These are phyloP conservation scores for Vombatus ursinus DNA, from an alignment of 2,113 vertebrate species.

Conservation along the genomic window DNA sequence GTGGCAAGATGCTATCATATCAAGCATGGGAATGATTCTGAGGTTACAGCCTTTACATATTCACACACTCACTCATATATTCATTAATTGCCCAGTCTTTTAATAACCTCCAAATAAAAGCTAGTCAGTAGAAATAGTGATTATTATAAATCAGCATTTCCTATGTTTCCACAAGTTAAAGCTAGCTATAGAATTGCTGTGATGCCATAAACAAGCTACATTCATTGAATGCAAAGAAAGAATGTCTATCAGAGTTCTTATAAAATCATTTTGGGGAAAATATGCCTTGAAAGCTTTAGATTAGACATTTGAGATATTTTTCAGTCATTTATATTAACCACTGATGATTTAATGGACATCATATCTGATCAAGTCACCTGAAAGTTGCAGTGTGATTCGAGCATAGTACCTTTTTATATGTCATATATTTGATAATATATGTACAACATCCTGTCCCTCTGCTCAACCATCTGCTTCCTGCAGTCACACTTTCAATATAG, in stretches of 20 bases:
- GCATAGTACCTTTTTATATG: slow-evolving; percentile 61
- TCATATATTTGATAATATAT: slow-evolving; percentile 56
- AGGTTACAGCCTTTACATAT: accelerated
- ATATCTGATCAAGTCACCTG: slow-evolving; percentile 55
- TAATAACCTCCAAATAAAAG: slow-evolving; percentile 48
- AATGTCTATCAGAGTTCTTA: slow-evolving; percentile 41
- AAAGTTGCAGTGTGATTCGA: slow-evolving; percentile 54
- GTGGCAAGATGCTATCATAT: slow-evolving; percentile 77
- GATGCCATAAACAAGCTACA: neutral
- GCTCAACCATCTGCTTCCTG: slow-evolving; percentile 55
- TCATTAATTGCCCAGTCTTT: slow-evolving; percentile 25
- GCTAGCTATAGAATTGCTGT: slow-evolving; percentile 18
- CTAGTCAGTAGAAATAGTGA: slow-evolving; percentile 60
- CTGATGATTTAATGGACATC: slow-evolving; percentile 36
- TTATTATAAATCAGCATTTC: slow-evolving; percentile 58
- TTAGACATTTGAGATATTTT: slow-evolving; percentile 38
- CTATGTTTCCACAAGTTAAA: slow-evolving; percentile 54
- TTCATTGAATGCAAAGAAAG: slow-evolving; percentile 27
- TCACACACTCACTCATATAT: neutral
- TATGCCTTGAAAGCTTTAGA: slow-evolving; percentile 48
- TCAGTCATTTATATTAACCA: neutral
- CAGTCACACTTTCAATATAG: slow-evolving; percentile 20
- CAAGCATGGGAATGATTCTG: slow-evolving; percentile 53
- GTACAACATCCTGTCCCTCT: slow-evolving; percentile 48
- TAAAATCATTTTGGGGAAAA: slow-evolving; percentile 41